phyloP scores from a whole-genome alignment of 2,888 invertebrate genomes.

The Drosophila flavopinicola region DNA sequence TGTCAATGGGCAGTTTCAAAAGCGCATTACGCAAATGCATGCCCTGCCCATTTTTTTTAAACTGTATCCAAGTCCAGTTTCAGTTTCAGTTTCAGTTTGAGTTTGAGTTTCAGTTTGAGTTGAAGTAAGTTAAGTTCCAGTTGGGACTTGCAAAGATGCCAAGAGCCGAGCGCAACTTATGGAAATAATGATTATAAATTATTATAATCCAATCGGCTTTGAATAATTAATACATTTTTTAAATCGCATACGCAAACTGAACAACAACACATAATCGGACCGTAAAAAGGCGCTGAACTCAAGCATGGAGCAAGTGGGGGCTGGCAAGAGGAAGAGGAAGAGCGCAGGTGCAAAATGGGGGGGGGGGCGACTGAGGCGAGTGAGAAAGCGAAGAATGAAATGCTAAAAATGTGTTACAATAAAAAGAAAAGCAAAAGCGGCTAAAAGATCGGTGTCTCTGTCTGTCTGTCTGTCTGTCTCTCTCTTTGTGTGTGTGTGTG shows the following conservation, averaged over 20 bases:
- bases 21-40: slow-evolving; percentile 9
- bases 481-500: slow-evolving; percentile 20
- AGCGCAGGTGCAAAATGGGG: neutral
- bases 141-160: slow-evolving; percentile 20
- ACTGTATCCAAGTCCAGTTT: slow-evolving; percentile 5
- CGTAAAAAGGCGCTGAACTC: slow-evolving; percentile 68
- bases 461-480: slow-evolving; percentile 11
- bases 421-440: slow-evolving; percentile 55
- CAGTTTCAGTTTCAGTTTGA: slow-evolving; percentile 16
- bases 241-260: slow-evolving; percentile 62
- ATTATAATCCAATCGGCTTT: slow-evolving; percentile 85
- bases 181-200: slow-evolving; percentile 84
- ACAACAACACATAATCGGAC: slow-evolving; percentile 61
- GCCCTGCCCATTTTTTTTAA: slow-evolving; percentile 21
- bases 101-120: slow-evolving; percentile 20
- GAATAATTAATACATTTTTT: slow-evolving; percentile 84
- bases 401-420: slow-evolving; percentile 73
- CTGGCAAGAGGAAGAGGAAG: neutral
- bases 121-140: no score
- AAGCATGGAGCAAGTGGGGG: neutral
- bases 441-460: slow-evolving; percentile 37
- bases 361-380: neutral
- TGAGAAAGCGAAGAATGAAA: slow-evolving; percentile 72
- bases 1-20: neutral
- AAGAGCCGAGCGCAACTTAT: slow-evolving; percentile 61